Evolutionary conservation across 1,140 invertebrate genomes (phyloP).

Genomic region (Leptinotarsa texana): DNA sequence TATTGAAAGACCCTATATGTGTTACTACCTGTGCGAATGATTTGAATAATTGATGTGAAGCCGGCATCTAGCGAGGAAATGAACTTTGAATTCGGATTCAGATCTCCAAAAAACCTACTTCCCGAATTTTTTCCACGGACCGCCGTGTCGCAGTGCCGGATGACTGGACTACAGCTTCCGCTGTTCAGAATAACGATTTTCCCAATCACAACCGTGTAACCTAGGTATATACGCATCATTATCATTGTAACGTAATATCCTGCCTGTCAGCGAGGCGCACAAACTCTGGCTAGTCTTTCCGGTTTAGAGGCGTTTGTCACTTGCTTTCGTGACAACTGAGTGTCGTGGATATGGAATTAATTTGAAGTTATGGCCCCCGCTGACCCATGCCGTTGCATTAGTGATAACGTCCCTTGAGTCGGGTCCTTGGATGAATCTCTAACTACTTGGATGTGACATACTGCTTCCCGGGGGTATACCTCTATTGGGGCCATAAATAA

Average conservation of each 20-base stretch:
- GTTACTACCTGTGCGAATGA: too few species aligned
- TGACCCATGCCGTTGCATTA: slow-evolving; percentile 13
- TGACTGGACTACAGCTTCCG: too few species aligned
- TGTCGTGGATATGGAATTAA: slow-evolving; percentile 30
- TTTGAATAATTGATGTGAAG: too few species aligned
- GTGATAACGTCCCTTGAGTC: background rate
- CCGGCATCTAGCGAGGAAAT: too few species aligned
- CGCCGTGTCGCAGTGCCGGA: too few species aligned
- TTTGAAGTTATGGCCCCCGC: slow-evolving; percentile 19
- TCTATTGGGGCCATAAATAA: background rate
- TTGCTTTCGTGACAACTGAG: slow-evolving; percentile 23
- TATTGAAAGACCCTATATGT: too few species aligned
- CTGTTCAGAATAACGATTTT: slow-evolving; percentile 21
- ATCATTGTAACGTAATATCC: slow-evolving; percentile 20
- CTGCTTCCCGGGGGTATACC: background rate
- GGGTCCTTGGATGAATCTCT: background rate
- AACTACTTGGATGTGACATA: slow-evolving; percentile 8
- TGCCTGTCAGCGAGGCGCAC: slow-evolving; percentile 18
- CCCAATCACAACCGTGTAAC: slow-evolving; percentile 16
- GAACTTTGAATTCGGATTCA: too few species aligned
- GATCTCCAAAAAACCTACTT: too few species aligned
- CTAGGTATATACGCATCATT: slow-evolving; percentile 23
- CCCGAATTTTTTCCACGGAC: too few species aligned
- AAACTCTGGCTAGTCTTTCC: slow-evolving; percentile 28
- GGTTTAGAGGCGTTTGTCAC: slow-evolving; percentile 26